These are phyloP conservation scores for Daktulosphaira vitifoliae DNA, from an alignment of 1,140 invertebrate species.

Conservation along the genomic window DNA sequence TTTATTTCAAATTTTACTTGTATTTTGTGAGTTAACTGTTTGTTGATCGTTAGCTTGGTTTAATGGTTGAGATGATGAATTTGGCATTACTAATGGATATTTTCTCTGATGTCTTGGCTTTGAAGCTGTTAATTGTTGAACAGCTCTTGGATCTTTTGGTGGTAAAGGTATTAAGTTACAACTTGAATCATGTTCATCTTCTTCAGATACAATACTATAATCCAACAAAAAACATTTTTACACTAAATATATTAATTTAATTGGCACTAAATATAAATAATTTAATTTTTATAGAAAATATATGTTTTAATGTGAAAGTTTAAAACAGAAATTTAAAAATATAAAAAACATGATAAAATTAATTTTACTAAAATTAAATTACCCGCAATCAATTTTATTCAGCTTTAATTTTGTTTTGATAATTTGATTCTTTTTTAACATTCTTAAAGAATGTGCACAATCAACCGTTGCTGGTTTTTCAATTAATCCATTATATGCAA, in stretches of 20 bases:
- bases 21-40: too few relatives aligned
- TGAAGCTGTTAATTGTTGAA: conserved; percentile 50
- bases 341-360: neutral
- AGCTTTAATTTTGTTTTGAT: conserved; percentile 45
- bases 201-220: neutral
- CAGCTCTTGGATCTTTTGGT: conserved; percentile 61
- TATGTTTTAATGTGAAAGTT: neutral
- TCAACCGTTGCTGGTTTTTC: conserved; percentile 50
- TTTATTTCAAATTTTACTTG: too few relatives aligned
- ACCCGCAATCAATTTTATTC: conserved; percentile 24
- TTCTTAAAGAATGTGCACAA: conserved; percentile 51
- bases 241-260: too few relatives aligned
- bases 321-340: neutral
- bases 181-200: conserved; percentile 1
- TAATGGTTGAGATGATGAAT: neutral
- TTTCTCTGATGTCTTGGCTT: conserved; percentile 73
- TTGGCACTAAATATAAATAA: too few relatives aligned
- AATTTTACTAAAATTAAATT: neutral
- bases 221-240: too few relatives aligned
- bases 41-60: too few relatives aligned
- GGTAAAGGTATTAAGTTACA: conserved; percentile 72
- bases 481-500: conserved; percentile 84
- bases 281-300: too few relatives aligned
- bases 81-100: conserved; percentile 75
- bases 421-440: conserved; percentile 57